phyloP scores from a whole-genome alignment of 2,888 invertebrate genomes.

The Beris chalybata region DNA sequence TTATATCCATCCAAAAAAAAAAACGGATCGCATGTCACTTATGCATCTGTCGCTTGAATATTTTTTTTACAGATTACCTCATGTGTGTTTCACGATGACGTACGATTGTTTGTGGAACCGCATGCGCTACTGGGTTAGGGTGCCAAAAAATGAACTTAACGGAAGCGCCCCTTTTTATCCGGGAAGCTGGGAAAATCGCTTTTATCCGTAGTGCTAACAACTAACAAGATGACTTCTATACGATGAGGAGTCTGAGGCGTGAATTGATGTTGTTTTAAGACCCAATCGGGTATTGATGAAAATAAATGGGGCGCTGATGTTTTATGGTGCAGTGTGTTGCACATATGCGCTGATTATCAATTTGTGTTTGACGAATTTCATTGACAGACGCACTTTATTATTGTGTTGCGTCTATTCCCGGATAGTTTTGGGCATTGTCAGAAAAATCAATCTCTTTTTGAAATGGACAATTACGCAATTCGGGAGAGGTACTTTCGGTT shows the following conservation, averaged over 20 bases:
- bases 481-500: too few species aligned
- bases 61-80: constrained; percentile 8
- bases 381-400: too few species aligned
- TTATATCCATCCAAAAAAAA: constrained; percentile 11
- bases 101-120: constrained; percentile 5
- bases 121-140: constrained; percentile 30
- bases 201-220: constrained; percentile 24
- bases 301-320: too few species aligned
- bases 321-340: too few species aligned
- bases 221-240: constrained; percentile 21
- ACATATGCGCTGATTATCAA: too few species aligned
- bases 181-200: constrained; percentile 19
- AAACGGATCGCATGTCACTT: constrained; percentile 20
- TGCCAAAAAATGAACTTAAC: constrained; percentile 28
- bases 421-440: too few species aligned
- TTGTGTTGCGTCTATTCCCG: too few species aligned
- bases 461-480: too few species aligned
- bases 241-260: constrained; percentile 9
- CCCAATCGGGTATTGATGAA: not conserved
- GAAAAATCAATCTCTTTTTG: too few species aligned
- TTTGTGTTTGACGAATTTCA: too few species aligned
- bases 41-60: constrained; percentile 20
- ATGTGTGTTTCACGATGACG: not conserved
- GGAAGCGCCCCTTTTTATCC: constrained; percentile 22
- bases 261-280: constrained; percentile 31